Evolutionary conservation across 2,888 invertebrate genomes (phyloP).

Genomic region (Ophonus ardosiacus): DNA sequence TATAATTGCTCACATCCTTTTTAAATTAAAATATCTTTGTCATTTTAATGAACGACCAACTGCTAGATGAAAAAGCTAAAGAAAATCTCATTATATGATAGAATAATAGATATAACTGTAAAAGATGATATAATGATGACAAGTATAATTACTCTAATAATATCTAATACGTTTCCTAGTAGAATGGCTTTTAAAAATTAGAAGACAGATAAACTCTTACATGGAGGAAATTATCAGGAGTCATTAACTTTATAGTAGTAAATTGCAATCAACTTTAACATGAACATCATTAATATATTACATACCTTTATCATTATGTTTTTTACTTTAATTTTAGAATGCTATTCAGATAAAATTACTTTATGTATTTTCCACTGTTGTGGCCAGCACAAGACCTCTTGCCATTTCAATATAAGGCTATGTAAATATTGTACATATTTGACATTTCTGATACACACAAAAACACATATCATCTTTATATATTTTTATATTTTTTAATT

Average conservation of each 20-base stretch:
- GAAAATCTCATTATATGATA: constrained; percentile 13
- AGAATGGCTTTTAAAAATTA: neutral
- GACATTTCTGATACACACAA: no score
- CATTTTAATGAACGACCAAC: neutral
- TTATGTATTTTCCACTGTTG: no score
- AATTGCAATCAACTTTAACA: neutral
- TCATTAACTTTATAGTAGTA: neutral
- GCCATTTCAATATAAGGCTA: no score
- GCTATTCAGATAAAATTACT: no score
- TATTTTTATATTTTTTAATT: no score
- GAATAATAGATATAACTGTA: constrained; percentile 33
- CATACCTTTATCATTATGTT: no score
- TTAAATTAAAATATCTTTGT: neutral
- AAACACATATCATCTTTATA: no score
- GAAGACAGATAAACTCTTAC: neutral
- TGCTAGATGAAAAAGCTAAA: neutral
- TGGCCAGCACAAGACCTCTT: no score
- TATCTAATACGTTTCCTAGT: constrained; percentile 32
- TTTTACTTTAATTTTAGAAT: no score
- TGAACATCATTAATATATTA: neutral
- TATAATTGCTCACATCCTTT: neutral
- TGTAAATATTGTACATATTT: no score
- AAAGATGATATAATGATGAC: constrained; percentile 31
- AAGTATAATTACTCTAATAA: constrained; percentile 32
- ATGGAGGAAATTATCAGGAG: neutral